These are phyloP conservation scores for Struthidea cinerea DNA, from an alignment of 2,113 vertebrate genomes.

Conservation along the genomic window DNA sequence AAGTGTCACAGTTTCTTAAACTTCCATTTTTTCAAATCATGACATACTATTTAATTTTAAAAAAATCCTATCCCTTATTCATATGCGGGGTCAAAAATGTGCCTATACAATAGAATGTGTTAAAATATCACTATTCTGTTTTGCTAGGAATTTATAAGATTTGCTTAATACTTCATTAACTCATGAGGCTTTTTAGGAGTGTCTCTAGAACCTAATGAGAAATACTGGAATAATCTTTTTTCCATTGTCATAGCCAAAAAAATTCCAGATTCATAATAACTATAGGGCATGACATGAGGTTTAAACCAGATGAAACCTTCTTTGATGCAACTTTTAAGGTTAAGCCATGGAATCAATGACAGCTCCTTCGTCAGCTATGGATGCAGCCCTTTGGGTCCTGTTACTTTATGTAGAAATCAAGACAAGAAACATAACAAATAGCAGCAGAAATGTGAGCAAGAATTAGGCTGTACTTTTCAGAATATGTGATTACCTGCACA, in stretches of 20 bases:
- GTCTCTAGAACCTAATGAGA: neutral
- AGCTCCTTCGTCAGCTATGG: neutral
- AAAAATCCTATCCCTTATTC: rapidly evolving
- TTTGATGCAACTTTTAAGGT: neutral
- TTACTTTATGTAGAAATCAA: neutral
- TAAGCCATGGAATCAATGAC: neutral
- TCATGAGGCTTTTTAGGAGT: rapidly evolving
- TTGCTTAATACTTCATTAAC: neutral
- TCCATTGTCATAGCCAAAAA: neutral
- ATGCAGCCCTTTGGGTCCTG: neutral
- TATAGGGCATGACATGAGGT: neutral
- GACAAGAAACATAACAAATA: neutral
- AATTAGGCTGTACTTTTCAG: neutral
- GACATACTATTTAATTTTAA: neutral
- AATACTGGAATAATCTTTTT: neutral
- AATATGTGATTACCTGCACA: neutral
- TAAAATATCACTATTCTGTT: neutral
- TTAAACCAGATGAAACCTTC: neutral
- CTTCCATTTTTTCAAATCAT: neutral
- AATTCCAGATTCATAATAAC: neutral
- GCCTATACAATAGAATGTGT: neutral
- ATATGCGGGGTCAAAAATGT: neutral
- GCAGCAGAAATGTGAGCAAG: neutral
- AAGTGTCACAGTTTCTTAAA: neutral
- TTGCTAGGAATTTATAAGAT: neutral